Evolutionary conservation across 1,140 invertebrate genomes (phyloP), one percentile per base, ranked within the genome.

Genomic region (Heliconius congener): DNA sequence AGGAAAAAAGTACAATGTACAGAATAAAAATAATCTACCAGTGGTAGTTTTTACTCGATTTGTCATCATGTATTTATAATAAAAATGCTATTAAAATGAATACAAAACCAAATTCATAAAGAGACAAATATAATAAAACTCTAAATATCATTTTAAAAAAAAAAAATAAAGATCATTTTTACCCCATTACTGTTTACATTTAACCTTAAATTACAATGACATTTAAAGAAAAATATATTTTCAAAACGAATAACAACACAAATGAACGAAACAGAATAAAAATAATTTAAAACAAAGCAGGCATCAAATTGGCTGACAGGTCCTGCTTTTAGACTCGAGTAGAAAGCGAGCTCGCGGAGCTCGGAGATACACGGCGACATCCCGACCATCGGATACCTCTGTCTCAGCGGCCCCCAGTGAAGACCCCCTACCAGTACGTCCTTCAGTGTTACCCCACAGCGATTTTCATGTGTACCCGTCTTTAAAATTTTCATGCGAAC

Each of bases 261-360:
- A 77, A 72, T 27, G 23, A 79, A 82, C 71, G 85, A 80, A 72
- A 34, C 23, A 71, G 70, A 72, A 77, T 52, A 55, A 71, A 77
- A 77, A 46, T 72, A 30, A 86, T 79, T 30, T 72, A 72, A 72
- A 72, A 72, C 60, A 66, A 66, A 76, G 84, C 86, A 90, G 86
- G 46, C 86, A 79, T 84, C 78, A 79, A 86, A 92, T 93, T 93
- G 91, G 92, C 91, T 91, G 82, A 90, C 93, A 93, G 92, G 93
- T 94, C 87, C 93, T 94, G 89, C 87, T 94, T 87, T 94, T 94
- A 94, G 93, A 94, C 82, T 88, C 91, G 86, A 92, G 90, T 93
- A 93, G 89, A 80, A 94, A 94, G 72, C 87, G 92, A 78, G 82
- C 86, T 82, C 86, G 89, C 30, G 91, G 93, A 50, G 86, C 85